Base-by-base conservation (phyloP, 2,888 invertebrate species). In the Ophion slaviceki region DNA sequence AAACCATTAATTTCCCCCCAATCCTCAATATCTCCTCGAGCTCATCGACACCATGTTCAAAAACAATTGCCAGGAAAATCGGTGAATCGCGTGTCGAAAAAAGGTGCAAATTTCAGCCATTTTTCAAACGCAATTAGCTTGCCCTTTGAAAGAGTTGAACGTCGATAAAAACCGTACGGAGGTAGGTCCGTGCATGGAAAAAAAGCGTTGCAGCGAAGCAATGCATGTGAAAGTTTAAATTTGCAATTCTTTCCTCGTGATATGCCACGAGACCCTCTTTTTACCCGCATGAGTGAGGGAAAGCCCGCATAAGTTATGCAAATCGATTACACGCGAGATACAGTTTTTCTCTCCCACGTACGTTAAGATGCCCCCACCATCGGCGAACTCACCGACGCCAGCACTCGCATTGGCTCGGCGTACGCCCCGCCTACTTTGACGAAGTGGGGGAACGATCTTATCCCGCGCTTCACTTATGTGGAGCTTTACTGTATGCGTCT, bases 301-400 rank as follows among this genome's bases (percentile, higher is more conserved):
- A 32, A 71, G 28, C 17, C 53, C 40, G 71, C 17, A 71, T 71
- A 71, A 71, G 24, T 57, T 57, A 57, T 53, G 71, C 17, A 67
- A 64, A 67, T 59, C 11, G 61, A 64, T 57, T 47, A 32, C n/a
- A 45, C 14, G 32, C 36, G 40, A 17, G 61, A 20, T 62, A 40
- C 59, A 70, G 5, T 40, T 79, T 79, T 47, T 66, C 28, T 14
- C n/a, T 57, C 45, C 32, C 45, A 7, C 36, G 40, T 67, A n/a
- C 7, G 14, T 2, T n/a, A 36, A 36, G 53, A n/a, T 20, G 59
- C 6, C 72, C 36, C 72, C 59, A 59, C 59, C 71, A 57, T 10
- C 20, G 8, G 36, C n/a, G n/a, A 32, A 40, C 6, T 67, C 20
- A 36, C 17, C 40, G 4, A 36, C 8, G 36, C 67, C 40, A 67